Evolutionary conservation across 2,888 invertebrate genomes (phyloP).

Genomic region (Chloroclystis v-ata): DNA sequence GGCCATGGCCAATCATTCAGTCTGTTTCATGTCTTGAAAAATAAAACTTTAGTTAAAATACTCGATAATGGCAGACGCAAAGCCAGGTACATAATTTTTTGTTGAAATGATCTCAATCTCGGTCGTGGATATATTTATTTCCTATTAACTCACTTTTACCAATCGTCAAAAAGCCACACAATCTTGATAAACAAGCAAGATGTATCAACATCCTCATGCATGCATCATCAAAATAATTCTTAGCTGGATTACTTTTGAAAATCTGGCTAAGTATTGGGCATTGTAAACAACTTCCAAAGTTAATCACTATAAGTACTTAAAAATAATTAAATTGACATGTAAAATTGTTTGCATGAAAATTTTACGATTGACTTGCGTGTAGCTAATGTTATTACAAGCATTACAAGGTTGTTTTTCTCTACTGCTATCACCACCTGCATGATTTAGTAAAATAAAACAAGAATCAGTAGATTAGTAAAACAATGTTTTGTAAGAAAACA

Average conservation of each 20-base stretch:
- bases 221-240: slow-evolving; percentile 47
- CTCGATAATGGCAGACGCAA: slow-evolving; percentile 73
- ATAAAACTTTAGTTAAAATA: slow-evolving; percentile 24
- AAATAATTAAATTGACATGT: no score
- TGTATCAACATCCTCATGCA: slow-evolving; percentile 34
- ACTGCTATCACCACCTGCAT: not conserved
- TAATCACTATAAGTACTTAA: no score
- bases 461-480: no score
- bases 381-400: no score
- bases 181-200: not conserved
- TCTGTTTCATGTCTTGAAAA: not conserved
- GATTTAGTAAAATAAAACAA: no score
- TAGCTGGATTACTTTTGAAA: not conserved
- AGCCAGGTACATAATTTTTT: slow-evolving; percentile 67
- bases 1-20: not conserved
- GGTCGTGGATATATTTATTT: not conserved
- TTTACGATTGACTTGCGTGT: no score
- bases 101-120: slow-evolving; percentile 29
- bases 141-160: not conserved
- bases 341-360: no score
- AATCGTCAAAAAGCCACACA: no score
- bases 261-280: no score
- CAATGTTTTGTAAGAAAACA: no score
- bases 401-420: not conserved
- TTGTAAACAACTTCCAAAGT: no score